phyloP scores from a whole-genome alignment of 2,888 invertebrate genomes.

The Plebejus anna region DNA sequence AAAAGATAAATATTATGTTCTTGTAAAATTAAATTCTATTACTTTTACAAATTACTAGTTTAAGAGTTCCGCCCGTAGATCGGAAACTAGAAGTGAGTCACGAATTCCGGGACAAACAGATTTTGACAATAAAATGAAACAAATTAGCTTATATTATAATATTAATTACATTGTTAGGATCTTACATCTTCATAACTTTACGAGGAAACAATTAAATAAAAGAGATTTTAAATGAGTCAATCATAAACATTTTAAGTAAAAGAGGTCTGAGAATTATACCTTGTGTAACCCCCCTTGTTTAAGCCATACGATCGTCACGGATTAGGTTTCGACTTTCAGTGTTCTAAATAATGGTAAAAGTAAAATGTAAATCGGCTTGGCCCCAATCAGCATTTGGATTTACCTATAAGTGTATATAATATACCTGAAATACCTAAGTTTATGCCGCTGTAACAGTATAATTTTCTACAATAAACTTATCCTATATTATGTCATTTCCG shows the following conservation, averaged over 20 bases:
- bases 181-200: background rate
- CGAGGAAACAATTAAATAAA: background rate
- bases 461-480: background rate
- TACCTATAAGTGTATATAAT: background rate
- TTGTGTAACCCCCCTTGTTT: background rate
- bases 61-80: background rate
- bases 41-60: conserved; percentile 18
- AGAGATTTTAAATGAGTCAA: background rate
- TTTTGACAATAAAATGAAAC: background rate
- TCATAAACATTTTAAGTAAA: background rate
- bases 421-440: background rate
- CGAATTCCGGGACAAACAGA: background rate
- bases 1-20: conserved; percentile 20
- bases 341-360: conserved; percentile 11
- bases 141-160: background rate
- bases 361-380: conserved; percentile 25
- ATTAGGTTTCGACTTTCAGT: background rate
- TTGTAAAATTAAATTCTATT: conserved; percentile 24
- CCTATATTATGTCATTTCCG: background rate
- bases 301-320: background rate
- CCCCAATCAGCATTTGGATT: conserved; percentile 22
- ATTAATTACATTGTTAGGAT: background rate
- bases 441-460: background rate
- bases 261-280: background rate
- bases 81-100: conserved; percentile 2